Evolutionary conservation across 2,113 vertebrate genomes (phyloP), one percentile per base, ranked within the genome.

Genomic region (Caranx ignobilis): DNA sequence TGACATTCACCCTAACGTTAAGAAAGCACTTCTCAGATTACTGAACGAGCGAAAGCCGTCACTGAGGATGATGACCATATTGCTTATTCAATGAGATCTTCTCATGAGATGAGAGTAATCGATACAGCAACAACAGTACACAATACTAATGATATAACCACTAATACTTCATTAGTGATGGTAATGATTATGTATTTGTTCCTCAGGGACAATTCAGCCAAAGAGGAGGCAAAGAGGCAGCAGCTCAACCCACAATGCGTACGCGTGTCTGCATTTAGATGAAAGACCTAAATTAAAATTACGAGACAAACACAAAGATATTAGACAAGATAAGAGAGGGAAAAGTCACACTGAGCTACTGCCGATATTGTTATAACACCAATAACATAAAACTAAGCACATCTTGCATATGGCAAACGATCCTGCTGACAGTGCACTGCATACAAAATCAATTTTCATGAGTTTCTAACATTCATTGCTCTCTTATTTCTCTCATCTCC

Each of bases 371-470:
- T 67, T 73, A 13, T 10, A 61, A 62, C 35, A 39, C 12, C 39
- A 82, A 35, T 45, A 50, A 78, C 39, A 47, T 56, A 71, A 35
- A 8, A 26, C 31, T 57, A 43, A 45, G 32, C 65, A 68, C 56
- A 55, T 57, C 47, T 35, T 10, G 67, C 75, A 71, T 64, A 71
- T 35, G 52, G 82, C 50, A 57, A 71, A 88, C 11, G 48, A 79
- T 48, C 77, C 13, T 0, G 7, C 74, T 35, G 71, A 35, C 45
- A 41, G 45, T 1, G 39, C 43, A 26, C 15, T 15, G 70, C 19
- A 11, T 2, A 1, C 15, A 50, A 56, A 60, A 75, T 12, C 2
- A 15, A 71, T 71, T 55, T 21, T 18, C 26, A 54, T 21, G 11
- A 57, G 37, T 37, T 31, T 71, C 74, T 62, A 43, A 71, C 50